Evolutionary conservation across 2,113 vertebrate species (phyloP).

Genomic region (Camelus dromedarius): DNA sequence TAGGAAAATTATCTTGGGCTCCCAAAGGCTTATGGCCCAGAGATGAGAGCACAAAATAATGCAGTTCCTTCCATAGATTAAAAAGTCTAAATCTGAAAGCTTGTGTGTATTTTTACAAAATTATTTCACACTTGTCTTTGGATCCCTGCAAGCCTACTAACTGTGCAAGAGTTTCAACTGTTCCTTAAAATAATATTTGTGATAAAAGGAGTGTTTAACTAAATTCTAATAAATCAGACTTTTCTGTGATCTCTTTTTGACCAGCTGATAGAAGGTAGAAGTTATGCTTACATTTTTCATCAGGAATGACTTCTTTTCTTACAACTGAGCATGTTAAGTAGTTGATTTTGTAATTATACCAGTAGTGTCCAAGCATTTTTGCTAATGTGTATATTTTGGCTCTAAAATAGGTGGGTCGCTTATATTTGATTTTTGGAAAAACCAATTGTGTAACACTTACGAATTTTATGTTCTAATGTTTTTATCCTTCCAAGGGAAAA

Average conservation of each 20-base stretch:
- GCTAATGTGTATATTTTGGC: not conserved
- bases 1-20: not conserved
- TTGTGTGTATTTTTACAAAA: slow-evolving; percentile 2
- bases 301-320: not conserved
- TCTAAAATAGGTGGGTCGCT: not conserved
- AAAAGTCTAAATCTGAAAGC: not conserved
- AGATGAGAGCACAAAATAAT: not conserved
- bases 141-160: not conserved
- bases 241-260: not conserved
- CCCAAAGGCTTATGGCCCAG: not conserved
- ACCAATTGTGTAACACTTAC: not conserved
- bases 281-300: not conserved
- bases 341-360: not conserved
- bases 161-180: not conserved
- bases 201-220: slow-evolving; percentile 33
- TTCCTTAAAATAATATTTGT: slow-evolving; percentile 48
- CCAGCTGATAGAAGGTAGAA: not conserved
- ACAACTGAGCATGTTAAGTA: not conserved
- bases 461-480: not conserved
- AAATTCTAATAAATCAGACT: slow-evolving; percentile 6
- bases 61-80: not conserved
- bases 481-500: not conserved
- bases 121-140: not conserved
- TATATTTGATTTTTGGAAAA: not conserved
- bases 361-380: slow-evolving; percentile 31